Conservation (phyloP, 1,140 invertebrate species). For the Copidosoma floridanum region DNA sequence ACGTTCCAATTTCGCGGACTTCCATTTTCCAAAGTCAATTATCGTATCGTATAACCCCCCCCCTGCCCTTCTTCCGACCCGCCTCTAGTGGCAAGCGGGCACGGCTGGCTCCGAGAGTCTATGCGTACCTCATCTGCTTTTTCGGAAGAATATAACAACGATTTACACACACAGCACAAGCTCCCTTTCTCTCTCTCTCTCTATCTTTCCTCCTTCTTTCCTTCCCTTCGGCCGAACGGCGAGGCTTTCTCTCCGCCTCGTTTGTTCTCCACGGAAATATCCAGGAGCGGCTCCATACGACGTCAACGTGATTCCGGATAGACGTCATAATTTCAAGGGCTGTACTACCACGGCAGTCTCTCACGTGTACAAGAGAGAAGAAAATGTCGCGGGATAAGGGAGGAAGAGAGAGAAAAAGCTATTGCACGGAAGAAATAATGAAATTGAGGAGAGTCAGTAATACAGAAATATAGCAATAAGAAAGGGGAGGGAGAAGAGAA, state of each 20-base stretch:
- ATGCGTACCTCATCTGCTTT: slow-evolving; percentile 18
- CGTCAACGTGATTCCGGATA: slow-evolving; percentile 43
- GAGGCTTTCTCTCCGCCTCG: slow-evolving; percentile 11
- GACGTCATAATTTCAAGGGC: slow-evolving; percentile 47
- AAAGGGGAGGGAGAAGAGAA: not conserved
- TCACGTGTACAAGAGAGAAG: not conserved
- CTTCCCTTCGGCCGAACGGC: no score
- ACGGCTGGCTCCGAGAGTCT: no score
- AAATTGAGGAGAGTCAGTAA: slow-evolving; percentile 13
- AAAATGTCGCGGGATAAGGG: not conserved
- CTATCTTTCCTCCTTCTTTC: not conserved
- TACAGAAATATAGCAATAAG: slow-evolving; percentile 23
- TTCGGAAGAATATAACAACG: slow-evolving; percentile 26
- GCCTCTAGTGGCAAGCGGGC: no score
- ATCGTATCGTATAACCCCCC: slow-evolving; percentile 17
- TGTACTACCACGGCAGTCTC: slow-evolving; percentile 21
- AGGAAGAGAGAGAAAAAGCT: slow-evolving; percentile 11
- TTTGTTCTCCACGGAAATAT: slow-evolving; percentile 32
- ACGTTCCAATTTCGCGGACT: slow-evolving; percentile 21
- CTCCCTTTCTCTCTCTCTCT: not conserved
- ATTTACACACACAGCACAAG: slow-evolving; percentile 10
- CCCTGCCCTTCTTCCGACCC: no score
- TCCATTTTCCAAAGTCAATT: slow-evolving; percentile 27
- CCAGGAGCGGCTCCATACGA: slow-evolving; percentile 38
- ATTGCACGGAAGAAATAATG: slow-evolving; percentile 20